Evolutionary conservation across 2,888 invertebrate genomes (phyloP).

Genomic region (Ectropis crepuscularia): DNA sequence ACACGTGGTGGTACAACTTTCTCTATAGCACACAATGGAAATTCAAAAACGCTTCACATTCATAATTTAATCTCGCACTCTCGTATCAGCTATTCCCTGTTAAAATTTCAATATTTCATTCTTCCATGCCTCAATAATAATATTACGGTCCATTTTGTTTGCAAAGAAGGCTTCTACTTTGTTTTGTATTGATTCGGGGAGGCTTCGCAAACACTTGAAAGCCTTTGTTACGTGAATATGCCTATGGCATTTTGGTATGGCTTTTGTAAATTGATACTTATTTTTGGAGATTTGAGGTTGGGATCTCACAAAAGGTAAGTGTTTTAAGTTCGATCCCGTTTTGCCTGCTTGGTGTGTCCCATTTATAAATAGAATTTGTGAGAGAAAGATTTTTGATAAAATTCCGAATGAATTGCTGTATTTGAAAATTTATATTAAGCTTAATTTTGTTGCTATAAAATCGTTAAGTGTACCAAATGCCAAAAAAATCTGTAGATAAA

Average conservation of each 20-base stretch:
- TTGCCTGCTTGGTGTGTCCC: too few species aligned
- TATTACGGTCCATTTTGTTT: conserved; percentile 55
- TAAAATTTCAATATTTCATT: conserved; percentile 37
- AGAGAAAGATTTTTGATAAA: too few species aligned
- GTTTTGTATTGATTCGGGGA: conserved; percentile 57
- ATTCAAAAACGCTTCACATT: not conserved
- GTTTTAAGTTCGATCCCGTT: not conserved
- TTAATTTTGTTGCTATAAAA: too few species aligned
- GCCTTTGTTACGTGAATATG: conserved; percentile 49
- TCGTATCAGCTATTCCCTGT: conserved; percentile 16
- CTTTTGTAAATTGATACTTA: conserved; percentile 33
- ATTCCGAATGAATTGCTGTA: too few species aligned
- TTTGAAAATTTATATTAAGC: too few species aligned
- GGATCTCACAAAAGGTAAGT: not conserved
- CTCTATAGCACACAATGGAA: not conserved
- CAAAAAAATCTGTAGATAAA: too few species aligned
- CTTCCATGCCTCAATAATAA: conserved; percentile 46
- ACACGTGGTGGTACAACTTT: too few species aligned
- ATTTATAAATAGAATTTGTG: too few species aligned
- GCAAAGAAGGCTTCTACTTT: conserved; percentile 51
- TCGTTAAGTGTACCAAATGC: too few species aligned
- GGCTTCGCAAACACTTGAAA: conserved; percentile 55
- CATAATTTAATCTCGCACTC: conserved; percentile 7
- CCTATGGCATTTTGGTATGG: conserved; percentile 41
- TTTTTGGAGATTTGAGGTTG: conserved; percentile 21